Evolutionary conservation across 2,113 vertebrate genomes (phyloP).

Genomic region (Thinocorus orbignyianus): DNA sequence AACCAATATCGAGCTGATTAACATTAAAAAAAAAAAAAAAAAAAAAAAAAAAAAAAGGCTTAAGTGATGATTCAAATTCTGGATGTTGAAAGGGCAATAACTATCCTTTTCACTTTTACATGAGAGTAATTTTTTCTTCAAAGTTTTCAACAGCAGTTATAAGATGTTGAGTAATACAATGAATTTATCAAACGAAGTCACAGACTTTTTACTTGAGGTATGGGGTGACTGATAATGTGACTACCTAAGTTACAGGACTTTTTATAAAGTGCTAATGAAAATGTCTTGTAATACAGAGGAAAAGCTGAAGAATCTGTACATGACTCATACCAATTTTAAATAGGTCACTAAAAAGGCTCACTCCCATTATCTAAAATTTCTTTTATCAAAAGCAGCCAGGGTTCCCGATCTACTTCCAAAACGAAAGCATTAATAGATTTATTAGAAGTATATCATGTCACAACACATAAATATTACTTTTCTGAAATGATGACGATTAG

Average conservation of each 20-base stretch:
- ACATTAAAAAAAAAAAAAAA: neutral
- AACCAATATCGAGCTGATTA: neutral
- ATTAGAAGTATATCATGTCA: neutral
- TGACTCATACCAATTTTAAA: neutral
- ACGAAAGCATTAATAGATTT: neutral
- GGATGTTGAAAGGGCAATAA: neutral
- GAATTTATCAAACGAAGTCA: neutral
- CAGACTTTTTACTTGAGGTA: neutral
- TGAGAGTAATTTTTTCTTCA: neutral
- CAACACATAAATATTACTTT: neutral
- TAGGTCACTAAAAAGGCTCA: neutral
- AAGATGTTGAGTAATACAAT: neutral
- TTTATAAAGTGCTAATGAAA: neutral
- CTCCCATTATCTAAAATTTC: neutral
- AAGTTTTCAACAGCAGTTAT: neutral
- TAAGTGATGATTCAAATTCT: neutral
- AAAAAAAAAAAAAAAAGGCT: neutral
- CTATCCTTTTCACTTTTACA: neutral
- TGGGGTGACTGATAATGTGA: neutral
- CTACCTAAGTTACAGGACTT: neutral
- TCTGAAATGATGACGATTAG: neutral
- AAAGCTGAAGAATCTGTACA: neutral
- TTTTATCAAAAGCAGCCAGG: neutral
- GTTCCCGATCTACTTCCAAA: neutral
- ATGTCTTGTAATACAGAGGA: neutral